These are phyloP conservation scores for Drosophila subobscura DNA, from an alignment of 1,140 invertebrate genomes.

Conservation along the genomic window DNA sequence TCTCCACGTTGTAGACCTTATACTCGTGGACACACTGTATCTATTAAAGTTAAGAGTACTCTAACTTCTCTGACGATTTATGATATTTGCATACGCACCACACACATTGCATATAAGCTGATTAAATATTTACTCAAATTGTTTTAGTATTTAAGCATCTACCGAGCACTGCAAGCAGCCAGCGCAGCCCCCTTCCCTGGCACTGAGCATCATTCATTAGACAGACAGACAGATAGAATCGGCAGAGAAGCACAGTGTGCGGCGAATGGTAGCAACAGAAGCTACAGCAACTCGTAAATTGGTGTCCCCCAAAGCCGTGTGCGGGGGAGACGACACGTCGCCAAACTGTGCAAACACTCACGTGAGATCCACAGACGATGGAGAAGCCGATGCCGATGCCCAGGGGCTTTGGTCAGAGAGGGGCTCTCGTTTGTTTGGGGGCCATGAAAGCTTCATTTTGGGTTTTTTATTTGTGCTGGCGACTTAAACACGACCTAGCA, in stretches of 20 bases:
- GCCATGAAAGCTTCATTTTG: slow-evolving; percentile 48
- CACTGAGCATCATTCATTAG: slow-evolving; percentile 7
- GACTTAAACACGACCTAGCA: background rate
- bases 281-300: slow-evolving; percentile 6
- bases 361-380: slow-evolving; percentile 56
- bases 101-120: slow-evolving; percentile 46
- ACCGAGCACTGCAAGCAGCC: slow-evolving; percentile 36
- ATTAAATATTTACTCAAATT: slow-evolving; percentile 64
- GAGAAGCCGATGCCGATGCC: background rate
- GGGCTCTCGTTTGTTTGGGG: slow-evolving; percentile 18
- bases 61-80: slow-evolving; percentile 28
- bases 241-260: slow-evolving; percentile 21
- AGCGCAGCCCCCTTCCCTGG: no score
- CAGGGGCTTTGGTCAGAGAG: slow-evolving; percentile 12
- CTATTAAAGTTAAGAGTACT: slow-evolving; percentile 9
- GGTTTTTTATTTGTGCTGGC: slow-evolving; percentile 6
- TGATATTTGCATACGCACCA: slow-evolving; percentile 48
- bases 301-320: background rate
- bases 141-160: slow-evolving; percentile 62
- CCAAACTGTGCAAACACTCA: slow-evolving; percentile 71
- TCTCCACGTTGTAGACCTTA: background rate
- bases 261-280: slow-evolving; percentile 27
- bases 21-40: slow-evolving; percentile 4
- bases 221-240: slow-evolving; percentile 35
- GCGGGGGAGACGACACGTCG: slow-evolving; percentile 7